A percentile compares a stretch with the other conserved stretches of the same genome.
Evolutionary conservation across 2,113 vertebrate genomes (phyloP).

Genomic region (Gobius niger): DNA sequence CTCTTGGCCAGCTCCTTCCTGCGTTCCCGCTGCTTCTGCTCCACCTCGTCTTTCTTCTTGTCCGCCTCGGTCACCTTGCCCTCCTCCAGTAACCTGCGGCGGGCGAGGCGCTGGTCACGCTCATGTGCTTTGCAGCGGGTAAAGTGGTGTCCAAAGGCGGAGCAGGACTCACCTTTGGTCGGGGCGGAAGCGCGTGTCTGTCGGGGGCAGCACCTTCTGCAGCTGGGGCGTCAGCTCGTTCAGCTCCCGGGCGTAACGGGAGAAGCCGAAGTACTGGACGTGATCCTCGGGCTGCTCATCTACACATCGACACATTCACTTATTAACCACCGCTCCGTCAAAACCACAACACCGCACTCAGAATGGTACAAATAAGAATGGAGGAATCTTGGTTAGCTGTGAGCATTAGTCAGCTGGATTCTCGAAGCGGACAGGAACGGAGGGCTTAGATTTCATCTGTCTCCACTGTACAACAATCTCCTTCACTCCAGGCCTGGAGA

Average conservation of each 20-base stretch:
- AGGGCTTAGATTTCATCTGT: too few species aligned
- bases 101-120: background rate
- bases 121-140: too few species aligned
- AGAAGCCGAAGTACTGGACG: slow-evolving; percentile 85
- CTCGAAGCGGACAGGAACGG: too few species aligned
- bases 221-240: slow-evolving; percentile 86
- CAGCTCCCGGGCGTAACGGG: slow-evolving; percentile 86
- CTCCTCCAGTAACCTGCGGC: slow-evolving; percentile 85
- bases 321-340: too few species aligned
- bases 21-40: slow-evolving; percentile 87
- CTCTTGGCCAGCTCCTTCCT: slow-evolving; percentile 87
- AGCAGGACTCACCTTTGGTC: slow-evolving; percentile 83
- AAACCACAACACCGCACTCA: too few species aligned
- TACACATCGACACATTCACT: slow-evolving; percentile 50
- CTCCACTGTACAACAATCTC: too few species aligned
- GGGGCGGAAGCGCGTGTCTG: slow-evolving; percentile 86
- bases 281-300: slow-evolving; percentile 85
- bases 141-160: too few species aligned
- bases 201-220: slow-evolving; percentile 79
- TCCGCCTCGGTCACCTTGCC: slow-evolving; percentile 85
- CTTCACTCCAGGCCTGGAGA: too few species aligned
- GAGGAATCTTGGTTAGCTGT: too few species aligned
- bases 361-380: too few species aligned
- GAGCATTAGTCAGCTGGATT: too few species aligned
- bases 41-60: slow-evolving; percentile 86